Conservation (phyloP, 2,113 vertebrate genomes). For the Cynocephalus volans region DNA sequence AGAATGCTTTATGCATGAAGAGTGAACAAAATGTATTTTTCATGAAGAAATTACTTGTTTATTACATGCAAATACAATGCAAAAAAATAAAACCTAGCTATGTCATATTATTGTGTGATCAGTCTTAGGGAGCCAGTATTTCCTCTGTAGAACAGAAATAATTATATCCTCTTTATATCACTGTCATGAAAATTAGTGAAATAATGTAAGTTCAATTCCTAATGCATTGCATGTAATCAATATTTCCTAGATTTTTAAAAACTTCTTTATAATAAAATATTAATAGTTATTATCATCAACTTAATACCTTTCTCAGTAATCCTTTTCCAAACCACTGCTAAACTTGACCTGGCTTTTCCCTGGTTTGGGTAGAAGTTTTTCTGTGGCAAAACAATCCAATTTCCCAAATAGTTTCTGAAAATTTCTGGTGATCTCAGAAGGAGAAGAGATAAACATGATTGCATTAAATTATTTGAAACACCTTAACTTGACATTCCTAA, state of each 20-base stretch:
- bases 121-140: neutral
- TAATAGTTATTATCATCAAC: neutral
- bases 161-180: neutral
- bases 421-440: neutral
- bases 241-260: neutral
- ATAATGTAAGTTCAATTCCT: neutral
- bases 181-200: neutral
- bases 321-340: neutral
- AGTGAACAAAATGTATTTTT: neutral
- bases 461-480: neutral
- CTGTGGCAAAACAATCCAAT: neutral
- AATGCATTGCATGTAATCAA: neutral
- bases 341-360: neutral
- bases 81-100: neutral
- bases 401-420: neutral
- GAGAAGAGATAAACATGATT: neutral
- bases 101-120: neutral
- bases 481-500: neutral
- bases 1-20: neutral
- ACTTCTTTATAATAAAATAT: neutral
- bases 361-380: neutral
- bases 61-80: neutral
- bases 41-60: neutral
- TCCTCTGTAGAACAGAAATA: neutral
- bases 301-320: slow-evolving; percentile 15